Evolutionary conservation across 1,140 invertebrate genomes (phyloP).

Genomic region (Bicyclus anynana): DNA sequence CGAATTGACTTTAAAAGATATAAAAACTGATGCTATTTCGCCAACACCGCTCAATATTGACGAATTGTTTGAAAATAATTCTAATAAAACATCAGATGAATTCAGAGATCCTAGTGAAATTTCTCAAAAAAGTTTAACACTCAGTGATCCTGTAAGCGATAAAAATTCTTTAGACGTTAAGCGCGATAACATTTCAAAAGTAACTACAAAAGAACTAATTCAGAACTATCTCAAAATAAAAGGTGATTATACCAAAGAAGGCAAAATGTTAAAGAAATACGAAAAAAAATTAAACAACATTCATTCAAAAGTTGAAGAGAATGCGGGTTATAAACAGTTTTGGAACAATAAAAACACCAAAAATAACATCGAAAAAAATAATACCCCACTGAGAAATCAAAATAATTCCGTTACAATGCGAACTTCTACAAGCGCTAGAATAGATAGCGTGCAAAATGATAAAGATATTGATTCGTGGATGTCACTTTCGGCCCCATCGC

Average conservation of each 20-base stretch:
- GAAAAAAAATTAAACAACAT: conserved; percentile 49
- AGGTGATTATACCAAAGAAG: conserved; percentile 51
- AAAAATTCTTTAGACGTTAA: conserved; percentile 44
- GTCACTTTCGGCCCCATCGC: conserved; percentile 61
- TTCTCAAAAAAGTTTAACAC: conserved; percentile 31
- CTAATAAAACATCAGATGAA: conserved; percentile 30
- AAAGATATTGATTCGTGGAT: conserved; percentile 76
- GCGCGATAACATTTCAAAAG: conserved; percentile 49
- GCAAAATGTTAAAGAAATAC: conserved; percentile 46
- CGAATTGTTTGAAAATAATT: conserved; percentile 60
- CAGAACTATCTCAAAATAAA: conserved; percentile 70
- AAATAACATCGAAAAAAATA: conserved; percentile 30
- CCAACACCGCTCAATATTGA: conserved; percentile 62
- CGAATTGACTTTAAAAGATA: conserved; percentile 70
- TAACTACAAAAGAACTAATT: conserved; percentile 64
- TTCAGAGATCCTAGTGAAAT: conserved; percentile 37
- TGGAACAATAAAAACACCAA: conserved; percentile 54
- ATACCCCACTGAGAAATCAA: conserved; percentile 40
- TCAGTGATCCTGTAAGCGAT: conserved; percentile 30
- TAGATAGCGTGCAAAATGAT: conserved; percentile 65
- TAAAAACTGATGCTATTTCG: conserved; percentile 61
- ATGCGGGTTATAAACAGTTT: conserved; percentile 41
- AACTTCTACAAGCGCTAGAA: conserved; percentile 53
- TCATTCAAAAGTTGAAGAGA: conserved; percentile 38
- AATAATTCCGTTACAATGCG: conserved; percentile 42